Evolutionary conservation across 2,113 vertebrate species (phyloP).

Genomic region (Burhinus bistriatus): DNA sequence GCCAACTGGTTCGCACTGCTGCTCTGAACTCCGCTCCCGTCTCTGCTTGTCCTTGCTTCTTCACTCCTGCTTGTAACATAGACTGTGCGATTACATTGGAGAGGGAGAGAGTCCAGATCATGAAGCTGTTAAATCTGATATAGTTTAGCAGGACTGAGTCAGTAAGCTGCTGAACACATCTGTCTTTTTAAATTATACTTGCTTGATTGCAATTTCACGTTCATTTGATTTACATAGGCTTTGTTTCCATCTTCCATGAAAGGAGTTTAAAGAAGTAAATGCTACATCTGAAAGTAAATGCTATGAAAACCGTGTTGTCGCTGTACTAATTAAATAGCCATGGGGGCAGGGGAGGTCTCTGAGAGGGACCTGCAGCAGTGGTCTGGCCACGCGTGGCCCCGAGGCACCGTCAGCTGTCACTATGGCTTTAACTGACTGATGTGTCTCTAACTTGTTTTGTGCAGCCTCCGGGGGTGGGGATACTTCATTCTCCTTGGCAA

Average conservation of each 20-base stretch:
- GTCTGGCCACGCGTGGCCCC: neutral
- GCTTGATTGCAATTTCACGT: neutral
- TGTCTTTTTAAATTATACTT: neutral
- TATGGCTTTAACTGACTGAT: neutral
- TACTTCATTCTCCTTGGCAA: neutral
- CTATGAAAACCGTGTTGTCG: neutral
- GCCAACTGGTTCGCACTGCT: neutral
- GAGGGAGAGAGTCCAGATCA: neutral
- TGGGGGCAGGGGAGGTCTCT: neutral
- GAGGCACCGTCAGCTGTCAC: neutral
- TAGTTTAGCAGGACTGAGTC: neutral
- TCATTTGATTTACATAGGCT: neutral
- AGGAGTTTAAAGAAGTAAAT: neutral
- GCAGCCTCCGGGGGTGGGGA: neutral
- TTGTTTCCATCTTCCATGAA: neutral
- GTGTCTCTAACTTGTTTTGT: neutral
- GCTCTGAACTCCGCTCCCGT: neutral
- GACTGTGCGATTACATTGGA: too few species aligned
- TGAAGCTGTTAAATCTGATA: neutral
- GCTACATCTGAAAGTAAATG: neutral
- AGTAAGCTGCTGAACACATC: neutral
- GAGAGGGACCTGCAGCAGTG: neutral
- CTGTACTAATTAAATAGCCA: neutral
- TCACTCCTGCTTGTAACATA: accelerated
- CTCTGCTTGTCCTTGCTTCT: neutral